phyloP scores from a whole-genome alignment of 1,140 invertebrate species.

The Gonioctena quinquepunctata region DNA sequence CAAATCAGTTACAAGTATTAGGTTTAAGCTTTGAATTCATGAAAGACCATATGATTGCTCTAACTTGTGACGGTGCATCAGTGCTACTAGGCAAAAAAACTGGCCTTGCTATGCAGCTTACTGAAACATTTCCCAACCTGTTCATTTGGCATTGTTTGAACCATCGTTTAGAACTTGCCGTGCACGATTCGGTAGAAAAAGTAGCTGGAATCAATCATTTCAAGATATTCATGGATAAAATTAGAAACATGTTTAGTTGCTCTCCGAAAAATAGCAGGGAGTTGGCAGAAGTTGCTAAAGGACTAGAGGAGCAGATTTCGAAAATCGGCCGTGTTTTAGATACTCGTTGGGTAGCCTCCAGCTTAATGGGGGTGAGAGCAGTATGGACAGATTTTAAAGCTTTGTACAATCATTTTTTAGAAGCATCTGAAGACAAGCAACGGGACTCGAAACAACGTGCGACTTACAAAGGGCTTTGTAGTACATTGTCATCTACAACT shows the following conservation, averaged over 20 bases:
- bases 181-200: background rate
- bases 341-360: background rate
- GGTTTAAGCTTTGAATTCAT: too few species aligned
- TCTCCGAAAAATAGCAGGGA: background rate
- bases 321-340: background rate
- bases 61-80: background rate
- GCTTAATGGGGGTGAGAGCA: background rate
- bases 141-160: background rate
- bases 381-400: background rate
- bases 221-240: background rate
- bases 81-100: background rate
- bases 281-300: background rate
- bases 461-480: background rate
- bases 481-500: background rate
- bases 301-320: background rate
- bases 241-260: background rate
- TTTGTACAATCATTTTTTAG: background rate
- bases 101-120: background rate
- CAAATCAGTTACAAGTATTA: too few species aligned
- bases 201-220: background rate
- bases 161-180: background rate
- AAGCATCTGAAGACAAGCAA: background rate
- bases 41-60: too few species aligned
- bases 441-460: background rate
- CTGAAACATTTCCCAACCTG: background rate